Evolutionary conservation across 2,888 invertebrate genomes (phyloP).

Genomic region (Rhamnusium bicolor): DNA sequence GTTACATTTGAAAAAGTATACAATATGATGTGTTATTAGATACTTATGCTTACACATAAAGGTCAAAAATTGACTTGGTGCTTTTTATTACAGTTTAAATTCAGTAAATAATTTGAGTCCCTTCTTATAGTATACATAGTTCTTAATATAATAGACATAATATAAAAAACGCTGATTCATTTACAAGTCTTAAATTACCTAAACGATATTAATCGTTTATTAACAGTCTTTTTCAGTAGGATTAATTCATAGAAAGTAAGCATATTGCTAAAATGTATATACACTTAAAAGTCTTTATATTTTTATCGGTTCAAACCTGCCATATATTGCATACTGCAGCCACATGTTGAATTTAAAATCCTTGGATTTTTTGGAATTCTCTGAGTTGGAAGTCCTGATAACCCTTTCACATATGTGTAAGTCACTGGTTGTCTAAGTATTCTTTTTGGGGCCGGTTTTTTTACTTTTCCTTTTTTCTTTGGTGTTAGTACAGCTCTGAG

Average conservation of each 20-base stretch:
- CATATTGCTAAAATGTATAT: slow-evolving; percentile 45
- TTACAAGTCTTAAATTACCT: slow-evolving; percentile 36
- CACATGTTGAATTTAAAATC: slow-evolving; percentile 58
- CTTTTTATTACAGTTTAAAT: slow-evolving; percentile 24
- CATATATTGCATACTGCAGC: slow-evolving; percentile 66
- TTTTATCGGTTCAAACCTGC: slow-evolving; percentile 65
- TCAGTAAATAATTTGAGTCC: slow-evolving; percentile 47
- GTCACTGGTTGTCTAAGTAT: slow-evolving; percentile 85
- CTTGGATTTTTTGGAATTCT: slow-evolving; percentile 78
- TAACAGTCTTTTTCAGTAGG: slow-evolving; percentile 49
- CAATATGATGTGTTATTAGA: slow-evolving; percentile 19
- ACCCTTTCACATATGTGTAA: slow-evolving; percentile 86
- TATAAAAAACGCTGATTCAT: slow-evolving; percentile 40
- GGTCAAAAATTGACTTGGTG: slow-evolving; percentile 43
- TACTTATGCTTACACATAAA: slow-evolving; percentile 10
- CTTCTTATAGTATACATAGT: slow-evolving; percentile 47
- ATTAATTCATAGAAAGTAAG: slow-evolving; percentile 38
- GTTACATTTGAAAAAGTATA: slow-evolving; percentile 37
- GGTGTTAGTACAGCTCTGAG: slow-evolving; percentile 77
- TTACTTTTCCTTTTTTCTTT: slow-evolving; percentile 72
- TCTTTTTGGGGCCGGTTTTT: slow-evolving; percentile 79
- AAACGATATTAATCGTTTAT: slow-evolving; percentile 35
- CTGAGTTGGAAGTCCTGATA: slow-evolving; percentile 87
- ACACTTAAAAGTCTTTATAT: slow-evolving; percentile 10
- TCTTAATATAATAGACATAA: slow-evolving; percentile 33